phyloP scores from a whole-genome alignment of 2,797 vertebrate genomes.

The Sebastolobus alascanus region DNA sequence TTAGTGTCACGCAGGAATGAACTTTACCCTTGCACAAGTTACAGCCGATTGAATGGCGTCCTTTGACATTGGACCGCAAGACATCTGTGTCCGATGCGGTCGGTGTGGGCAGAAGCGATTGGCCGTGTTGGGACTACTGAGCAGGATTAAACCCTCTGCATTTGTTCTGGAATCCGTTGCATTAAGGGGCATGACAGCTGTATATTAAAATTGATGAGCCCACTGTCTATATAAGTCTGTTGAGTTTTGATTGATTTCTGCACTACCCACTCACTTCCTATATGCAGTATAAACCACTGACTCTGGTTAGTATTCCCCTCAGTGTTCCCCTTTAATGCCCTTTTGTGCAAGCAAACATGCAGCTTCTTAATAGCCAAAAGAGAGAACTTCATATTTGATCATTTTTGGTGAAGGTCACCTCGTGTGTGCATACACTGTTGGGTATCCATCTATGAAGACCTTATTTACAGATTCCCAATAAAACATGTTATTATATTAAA shows the following conservation, averaged over 20 bases:
- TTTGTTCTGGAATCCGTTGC: slow-evolving; percentile 50
- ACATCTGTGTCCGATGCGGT: slow-evolving; percentile 43
- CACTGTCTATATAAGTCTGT: slow-evolving; percentile 25
- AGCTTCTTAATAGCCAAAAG: slow-evolving; percentile 28
- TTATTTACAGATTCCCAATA: slow-evolving; percentile 19
- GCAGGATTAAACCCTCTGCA: slow-evolving; percentile 44
- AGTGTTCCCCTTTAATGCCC: slow-evolving; percentile 16
- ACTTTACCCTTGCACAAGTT: slow-evolving; percentile 28
- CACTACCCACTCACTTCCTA: slow-evolving; percentile 36
- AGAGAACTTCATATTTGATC: slow-evolving; percentile 42
- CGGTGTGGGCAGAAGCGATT: slow-evolving; percentile 14
- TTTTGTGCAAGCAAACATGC: slow-evolving; percentile 44
- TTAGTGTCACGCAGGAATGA: slow-evolving; percentile 19
- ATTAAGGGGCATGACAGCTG: slow-evolving; percentile 37
- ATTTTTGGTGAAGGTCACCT: slow-evolving; percentile 44
- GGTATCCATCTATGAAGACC: slow-evolving; percentile 6
- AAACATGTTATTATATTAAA: slow-evolving; percentile 23
- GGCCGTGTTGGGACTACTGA: slow-evolving; percentile 43
- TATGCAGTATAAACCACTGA: slow-evolving; percentile 24
- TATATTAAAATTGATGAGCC: slow-evolving; percentile 52
- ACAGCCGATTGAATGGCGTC: slow-evolving; percentile 31
- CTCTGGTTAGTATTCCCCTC: slow-evolving; percentile 47
- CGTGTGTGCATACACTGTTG: neutral
- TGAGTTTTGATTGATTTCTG: slow-evolving; percentile 57
- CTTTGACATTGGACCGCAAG: slow-evolving; percentile 29